phyloP scores from a whole-genome alignment of 2,888 invertebrate genomes.

The Pristionchus mayeri region DNA sequence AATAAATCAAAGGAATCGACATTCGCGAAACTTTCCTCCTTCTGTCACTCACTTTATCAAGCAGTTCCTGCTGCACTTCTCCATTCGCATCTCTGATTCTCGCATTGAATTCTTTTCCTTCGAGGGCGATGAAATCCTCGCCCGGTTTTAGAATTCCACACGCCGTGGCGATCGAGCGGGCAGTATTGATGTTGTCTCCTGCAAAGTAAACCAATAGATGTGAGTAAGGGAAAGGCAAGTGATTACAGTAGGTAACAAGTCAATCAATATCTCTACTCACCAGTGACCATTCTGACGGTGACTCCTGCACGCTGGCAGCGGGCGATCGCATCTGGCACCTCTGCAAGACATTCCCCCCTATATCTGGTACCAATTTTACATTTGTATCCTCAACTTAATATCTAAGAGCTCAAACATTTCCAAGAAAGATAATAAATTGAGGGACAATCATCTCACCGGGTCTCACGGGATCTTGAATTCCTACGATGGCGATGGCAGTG shows the following conservation, averaged over 20 bases:
- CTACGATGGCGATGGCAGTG: constrained; percentile 78
- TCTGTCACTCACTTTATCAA: constrained; percentile 84
- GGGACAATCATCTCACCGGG: no score
- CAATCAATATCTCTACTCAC: constrained; percentile 82
- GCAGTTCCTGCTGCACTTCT: constrained; percentile 87
- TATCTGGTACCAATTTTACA: not conserved
- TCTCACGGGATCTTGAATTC: constrained; percentile 77
- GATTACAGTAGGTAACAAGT: not conserved
- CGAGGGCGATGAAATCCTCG: constrained; percentile 94
- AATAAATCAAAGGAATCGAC: not conserved
- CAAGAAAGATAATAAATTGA: no score
- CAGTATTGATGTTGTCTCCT: constrained; percentile 98
- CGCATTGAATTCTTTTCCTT: constrained; percentile 97
- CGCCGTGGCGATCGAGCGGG: constrained; percentile 90
- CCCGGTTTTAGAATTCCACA: constrained; percentile 95
- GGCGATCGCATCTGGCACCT: constrained; percentile 88
- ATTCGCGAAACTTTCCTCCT: not conserved
- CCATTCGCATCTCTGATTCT: constrained; percentile 77
- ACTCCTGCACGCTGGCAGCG: constrained; percentile 97
- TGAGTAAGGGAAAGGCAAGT: no score
- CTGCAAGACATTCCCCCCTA: no score
- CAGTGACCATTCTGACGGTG: constrained; percentile 98
- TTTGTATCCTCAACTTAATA: not conserved
- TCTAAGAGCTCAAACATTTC: no score
- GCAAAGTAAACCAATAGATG: constrained; percentile 76